Base-by-base conservation (phyloP, 2,888 invertebrate species). In the Seira ritae region DNA sequence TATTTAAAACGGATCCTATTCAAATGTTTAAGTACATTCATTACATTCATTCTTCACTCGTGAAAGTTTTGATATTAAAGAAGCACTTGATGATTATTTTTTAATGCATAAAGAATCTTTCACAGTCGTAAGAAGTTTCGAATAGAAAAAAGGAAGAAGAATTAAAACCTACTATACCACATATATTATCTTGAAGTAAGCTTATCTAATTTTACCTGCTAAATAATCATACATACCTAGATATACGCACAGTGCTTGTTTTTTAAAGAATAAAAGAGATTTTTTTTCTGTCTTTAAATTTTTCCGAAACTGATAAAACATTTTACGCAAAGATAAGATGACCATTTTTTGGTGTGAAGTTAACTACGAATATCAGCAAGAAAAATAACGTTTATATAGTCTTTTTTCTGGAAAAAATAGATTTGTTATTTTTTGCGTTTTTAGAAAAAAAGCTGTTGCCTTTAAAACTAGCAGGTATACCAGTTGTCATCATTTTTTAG, bases 401-500 rank as follows among this genome's bases (percentile, higher is more conserved):
- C 71, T 78, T 78, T 78, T 31, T 31, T 71, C 31, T 60, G n/a
- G 20, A 77, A 77, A 77, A 77, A 77, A 77, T 77, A 68, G 2
- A 68, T 68, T 31, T 31, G 17, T 68, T 3, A 72, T 4, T 67
- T 79, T 72, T 69, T 60, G 31, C 24, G 50, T 65, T 22, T 42
- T 55, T 74, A 42, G 74, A 69, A 80, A 80, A 65, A 69, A 69
- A 37, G 12, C 19, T 66, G 23, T 65, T 78, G 65, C 65, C 66
- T 62, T 80, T 68, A 74, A 20, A 65, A 66, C 37, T 74, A 75
- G 70, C 81, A 82, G 81, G 81, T 82, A 82, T 82, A 82, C 81
- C 81, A 72, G 81, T 82, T 82, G 69, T 76, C 81, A 82, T 12
- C 55, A 55, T 55, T 55, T 55, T 70, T 82, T 55, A 66, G 60